These are phyloP conservation scores for Aphaenogaster rudis DNA, from an alignment of 1,140 invertebrate species.

Conservation along the genomic window DNA sequence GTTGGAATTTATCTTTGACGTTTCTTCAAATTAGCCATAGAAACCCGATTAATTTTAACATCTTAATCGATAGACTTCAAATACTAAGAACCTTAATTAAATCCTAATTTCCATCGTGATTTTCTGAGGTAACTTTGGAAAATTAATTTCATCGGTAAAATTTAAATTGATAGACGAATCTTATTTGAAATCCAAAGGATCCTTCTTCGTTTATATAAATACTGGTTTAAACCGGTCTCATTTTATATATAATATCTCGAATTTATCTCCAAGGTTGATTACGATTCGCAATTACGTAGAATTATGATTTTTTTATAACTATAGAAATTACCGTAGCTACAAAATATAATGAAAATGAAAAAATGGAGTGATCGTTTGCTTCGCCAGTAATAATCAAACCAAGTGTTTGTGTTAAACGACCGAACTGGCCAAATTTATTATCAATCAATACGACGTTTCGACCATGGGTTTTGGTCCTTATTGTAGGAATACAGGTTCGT, in stretches of 20 bases:
- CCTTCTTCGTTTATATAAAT: too few species aligned
- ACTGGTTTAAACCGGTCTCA: neutral
- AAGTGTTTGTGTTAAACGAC: too few species aligned
- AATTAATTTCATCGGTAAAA: neutral
- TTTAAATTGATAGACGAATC: neutral
- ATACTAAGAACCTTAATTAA: conserved; percentile 15
- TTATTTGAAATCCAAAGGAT: conserved; percentile 19
- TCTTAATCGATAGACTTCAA: conserved; percentile 1
- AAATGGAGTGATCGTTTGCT: too few species aligned
- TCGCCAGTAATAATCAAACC: too few species aligned
- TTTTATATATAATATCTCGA: neutral
- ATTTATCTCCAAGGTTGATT: neutral
- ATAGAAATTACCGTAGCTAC: neutral
- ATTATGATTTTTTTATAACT: conserved; percentile 9
- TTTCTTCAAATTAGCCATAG: conserved; percentile 48
- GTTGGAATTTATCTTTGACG: conserved; percentile 35
- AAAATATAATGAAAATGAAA: neutral
- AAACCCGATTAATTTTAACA: conserved; percentile 21
- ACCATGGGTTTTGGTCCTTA: too few species aligned
- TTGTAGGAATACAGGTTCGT: too few species aligned
- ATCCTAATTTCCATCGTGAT: neutral
- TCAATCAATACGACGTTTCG: too few species aligned
- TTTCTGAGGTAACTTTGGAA: neutral
- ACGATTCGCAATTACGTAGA: neutral
- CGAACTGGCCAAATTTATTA: too few species aligned